These are phyloP conservation scores for Holacanthella duospinosa DNA, from an alignment of 2,888 invertebrate species.

Conservation along the genomic window DNA sequence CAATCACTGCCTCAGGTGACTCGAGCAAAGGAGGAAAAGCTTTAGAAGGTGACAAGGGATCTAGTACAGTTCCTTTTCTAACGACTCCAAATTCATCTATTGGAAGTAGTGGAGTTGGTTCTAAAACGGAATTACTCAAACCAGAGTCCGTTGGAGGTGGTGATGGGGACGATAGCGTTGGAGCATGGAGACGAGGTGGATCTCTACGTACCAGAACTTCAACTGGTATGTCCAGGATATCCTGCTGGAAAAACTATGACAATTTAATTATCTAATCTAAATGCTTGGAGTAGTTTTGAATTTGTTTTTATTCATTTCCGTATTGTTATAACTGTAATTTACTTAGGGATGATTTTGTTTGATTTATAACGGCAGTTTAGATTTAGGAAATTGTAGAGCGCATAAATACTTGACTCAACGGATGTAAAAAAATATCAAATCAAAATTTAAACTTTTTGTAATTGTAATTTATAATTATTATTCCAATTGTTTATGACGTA, in stretches of 20 bases:
- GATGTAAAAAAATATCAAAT: too few relatives aligned
- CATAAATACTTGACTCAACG: too few relatives aligned
- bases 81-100: not conserved
- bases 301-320: not conserved
- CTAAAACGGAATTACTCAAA: not conserved
- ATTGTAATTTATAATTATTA: too few relatives aligned
- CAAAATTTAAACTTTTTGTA: too few relatives aligned
- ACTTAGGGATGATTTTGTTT: too few relatives aligned
- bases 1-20: not conserved
- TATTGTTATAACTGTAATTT: not conserved
- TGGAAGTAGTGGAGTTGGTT: not conserved
- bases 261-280: too few relatives aligned
- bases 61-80: not conserved
- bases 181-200: constrained; percentile 55
- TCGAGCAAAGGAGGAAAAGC: not conserved
- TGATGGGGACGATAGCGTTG: constrained; percentile 15
- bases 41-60: not conserved
- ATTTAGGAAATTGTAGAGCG: too few relatives aligned
- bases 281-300: too few relatives aligned
- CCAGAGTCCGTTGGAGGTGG: not conserved
- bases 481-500: too few relatives aligned
- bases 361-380: too few relatives aligned
- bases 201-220: constrained; percentile 46
- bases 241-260: too few relatives aligned
- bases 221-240: constrained; percentile 15